phyloP scores from a whole-genome alignment of 2,888 invertebrate species.

The Drosophila antonietae region DNA sequence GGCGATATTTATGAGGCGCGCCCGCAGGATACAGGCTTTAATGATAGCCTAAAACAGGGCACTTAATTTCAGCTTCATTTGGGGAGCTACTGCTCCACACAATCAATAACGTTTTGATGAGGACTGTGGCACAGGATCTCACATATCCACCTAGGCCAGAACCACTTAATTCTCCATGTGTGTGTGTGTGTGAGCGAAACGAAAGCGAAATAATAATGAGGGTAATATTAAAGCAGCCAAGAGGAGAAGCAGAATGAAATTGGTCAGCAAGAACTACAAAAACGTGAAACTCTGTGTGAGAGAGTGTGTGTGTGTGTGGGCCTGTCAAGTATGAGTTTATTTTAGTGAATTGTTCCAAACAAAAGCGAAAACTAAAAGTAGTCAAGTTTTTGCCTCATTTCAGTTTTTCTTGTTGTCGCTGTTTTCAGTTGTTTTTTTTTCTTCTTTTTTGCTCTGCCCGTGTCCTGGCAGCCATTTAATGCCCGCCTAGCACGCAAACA shows the following conservation, averaged over 20 bases:
- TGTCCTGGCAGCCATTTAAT: conserved; percentile 69
- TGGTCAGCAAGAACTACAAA: conserved; percentile 51
- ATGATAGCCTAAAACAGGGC: conserved; percentile 76
- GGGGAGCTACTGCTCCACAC: conserved; percentile 41
- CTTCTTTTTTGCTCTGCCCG: conserved; percentile 2
- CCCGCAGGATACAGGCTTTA: conserved; percentile 79
- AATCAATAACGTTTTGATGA: conserved; percentile 76
- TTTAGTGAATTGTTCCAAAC: conserved; percentile 41
- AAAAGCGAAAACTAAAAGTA: conserved; percentile 68
- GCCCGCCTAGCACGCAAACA: conserved; percentile 67
- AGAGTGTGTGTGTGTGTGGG: conserved; percentile 2
- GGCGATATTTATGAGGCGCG: conserved; percentile 80
- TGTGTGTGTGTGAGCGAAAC: conserved; percentile 41
- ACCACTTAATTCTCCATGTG: conserved; percentile 61
- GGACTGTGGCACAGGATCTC: conserved; percentile 64
- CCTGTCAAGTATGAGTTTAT: conserved; percentile 43
- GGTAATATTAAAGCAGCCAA: conserved; percentile 62
- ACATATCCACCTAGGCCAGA: conserved; percentile 61
- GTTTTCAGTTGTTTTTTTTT: conserved; percentile 28
- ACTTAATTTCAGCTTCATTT: conserved; percentile 72
- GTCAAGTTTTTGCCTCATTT: conserved; percentile 51
- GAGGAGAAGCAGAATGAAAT: conserved; percentile 34
- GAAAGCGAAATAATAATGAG: conserved; percentile 75
- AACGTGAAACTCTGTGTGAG: conserved; percentile 16
- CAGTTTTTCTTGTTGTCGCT: conserved; percentile 14